These are phyloP conservation scores for Cryptoblepharus egeriae DNA, from an alignment of 2,797 vertebrate species.

Conservation along the genomic window DNA sequence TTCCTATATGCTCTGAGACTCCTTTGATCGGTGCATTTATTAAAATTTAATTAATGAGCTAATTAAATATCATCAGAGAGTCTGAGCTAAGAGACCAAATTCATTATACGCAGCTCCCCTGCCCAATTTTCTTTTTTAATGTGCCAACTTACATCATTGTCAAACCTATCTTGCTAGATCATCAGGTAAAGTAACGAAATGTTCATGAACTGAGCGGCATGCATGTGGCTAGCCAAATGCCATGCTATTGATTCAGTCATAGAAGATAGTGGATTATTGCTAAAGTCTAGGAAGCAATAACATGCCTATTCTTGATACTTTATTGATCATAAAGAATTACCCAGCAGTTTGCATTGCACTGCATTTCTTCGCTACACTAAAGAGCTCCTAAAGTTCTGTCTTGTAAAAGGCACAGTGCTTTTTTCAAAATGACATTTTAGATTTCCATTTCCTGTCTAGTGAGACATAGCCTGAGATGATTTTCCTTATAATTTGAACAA, in stretches of 20 bases:
- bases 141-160: slow-evolving; percentile 31
- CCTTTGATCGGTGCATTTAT: slow-evolving; percentile 33
- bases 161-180: not conserved
- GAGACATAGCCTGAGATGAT: not conserved
- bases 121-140: slow-evolving; percentile 17
- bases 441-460: not conserved
- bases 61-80: slow-evolving; percentile 43
- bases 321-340: not conserved
- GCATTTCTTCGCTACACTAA: not conserved
- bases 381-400: not conserved
- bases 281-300: not conserved
- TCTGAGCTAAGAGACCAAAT: slow-evolving; percentile 25
- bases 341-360: not conserved
- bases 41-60: slow-evolving; percentile 46
- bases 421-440: not conserved
- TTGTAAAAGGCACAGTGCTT: not conserved
- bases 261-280: not conserved
- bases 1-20: slow-evolving; percentile 28
- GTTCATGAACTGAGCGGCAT: not conserved
- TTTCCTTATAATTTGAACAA: not conserved
- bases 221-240: not conserved
- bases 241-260: not conserved
- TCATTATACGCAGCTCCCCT: slow-evolving; percentile 15
- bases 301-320: not conserved
- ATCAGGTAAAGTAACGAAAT: not conserved